Conservation (phyloP, 2,888 invertebrate species). For the Gryllus longicercus region DNA sequence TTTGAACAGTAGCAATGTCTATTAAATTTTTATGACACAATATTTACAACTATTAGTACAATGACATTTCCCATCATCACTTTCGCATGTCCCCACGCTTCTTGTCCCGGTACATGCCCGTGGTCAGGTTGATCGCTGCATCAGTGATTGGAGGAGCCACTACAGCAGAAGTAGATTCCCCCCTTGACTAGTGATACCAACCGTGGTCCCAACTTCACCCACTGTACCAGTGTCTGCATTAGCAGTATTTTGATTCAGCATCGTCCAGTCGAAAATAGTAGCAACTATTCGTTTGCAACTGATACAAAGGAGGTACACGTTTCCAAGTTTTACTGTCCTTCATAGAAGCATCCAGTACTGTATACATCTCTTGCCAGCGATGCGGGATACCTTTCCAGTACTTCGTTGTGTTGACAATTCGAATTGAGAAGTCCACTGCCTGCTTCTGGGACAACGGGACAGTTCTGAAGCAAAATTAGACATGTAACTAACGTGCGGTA, state of each 20-base stretch:
- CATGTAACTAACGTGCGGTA: no score
- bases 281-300: background rate
- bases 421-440: background rate
- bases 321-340: background rate
- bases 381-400: background rate
- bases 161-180: constrained; percentile 29
- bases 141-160: constrained; percentile 25
- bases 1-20: no score
- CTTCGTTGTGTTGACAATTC: background rate
- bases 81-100: constrained; percentile 31
- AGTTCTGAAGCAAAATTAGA: no score
- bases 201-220: constrained; percentile 30
- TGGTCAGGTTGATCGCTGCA: background rate
- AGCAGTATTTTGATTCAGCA: constrained; percentile 90
- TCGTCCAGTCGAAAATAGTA: constrained; percentile 87
- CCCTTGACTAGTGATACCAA: constrained; percentile 33
- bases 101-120: constrained; percentile 27
- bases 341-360: background rate
- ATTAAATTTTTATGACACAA: background rate
- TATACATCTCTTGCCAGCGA: background rate
- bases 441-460: background rate
- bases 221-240: constrained; percentile 40
- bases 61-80: background rate
- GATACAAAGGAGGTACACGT: background rate
- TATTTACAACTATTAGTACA: background rate